Evolutionary conservation across 2,888 invertebrate genomes (phyloP), one percentile per base, ranked within the genome.

Genomic region (Bruchidius siliquastri): DNA sequence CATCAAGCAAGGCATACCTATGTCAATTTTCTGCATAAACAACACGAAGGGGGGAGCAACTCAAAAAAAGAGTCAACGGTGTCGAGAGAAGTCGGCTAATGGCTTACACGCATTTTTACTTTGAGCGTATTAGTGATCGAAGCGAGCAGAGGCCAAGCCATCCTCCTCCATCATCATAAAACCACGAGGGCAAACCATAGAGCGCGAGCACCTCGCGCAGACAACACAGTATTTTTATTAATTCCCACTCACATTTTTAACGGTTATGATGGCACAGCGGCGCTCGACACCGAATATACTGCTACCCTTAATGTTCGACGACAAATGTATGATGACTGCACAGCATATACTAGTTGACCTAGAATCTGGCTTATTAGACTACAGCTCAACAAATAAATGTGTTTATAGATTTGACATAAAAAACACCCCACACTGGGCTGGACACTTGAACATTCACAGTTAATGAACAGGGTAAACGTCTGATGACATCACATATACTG

Each of bases 91-190:
- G 49, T 18, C 49, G 18, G 49, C 72, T 86, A 86, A 86, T 85
- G 85, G 85, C 81, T 81, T 83, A 86, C 86, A 86, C 82, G 86
- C 85, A 86, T 86, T 86, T 86, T 85, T 86, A 86, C 86, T 86
- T 83, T 81, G 83, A 81, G 79, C 84, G 83, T 85, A 85, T 86
- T 86, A 83, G 81, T 81, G 80, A 82, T 76, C 67, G 69, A 69
- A 71, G 73, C 74, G 76, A 73, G 74, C 74, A 70, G 71, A 71
- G 74, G 77, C 79, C 75, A 79, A 76, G 78, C 76, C 22, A 75
- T 76, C 75, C 75, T 77, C 71, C 77, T 79, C 79, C 80, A 80
- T 80, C 80, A 81, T 80, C 80, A 81, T 80, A 80, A 80, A 81
- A 79, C 76, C 76, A 76, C 49, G 6, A 49, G 49, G 49, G 49